A percentile compares a stretch with the other conserved stretches of the same genome.
Conservation (phyloP, 2,797 vertebrate species). For the Emys orbicularis region DNA sequence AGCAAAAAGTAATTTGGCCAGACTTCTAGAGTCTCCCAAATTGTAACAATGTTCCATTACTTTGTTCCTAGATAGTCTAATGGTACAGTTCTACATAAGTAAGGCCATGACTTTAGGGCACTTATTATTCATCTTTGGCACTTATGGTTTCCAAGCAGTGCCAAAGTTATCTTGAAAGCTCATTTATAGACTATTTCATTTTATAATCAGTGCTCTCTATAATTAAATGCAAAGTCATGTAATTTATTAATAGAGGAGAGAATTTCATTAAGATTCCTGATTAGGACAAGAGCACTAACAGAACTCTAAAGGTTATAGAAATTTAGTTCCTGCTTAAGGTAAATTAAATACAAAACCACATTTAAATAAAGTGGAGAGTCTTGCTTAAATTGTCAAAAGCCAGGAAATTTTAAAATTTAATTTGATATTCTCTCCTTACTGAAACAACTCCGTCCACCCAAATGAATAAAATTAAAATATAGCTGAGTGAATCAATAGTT, state of each 20-base stretch:
- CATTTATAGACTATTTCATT: slow-evolving; percentile 68
- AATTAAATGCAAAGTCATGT: slow-evolving; percentile 71
- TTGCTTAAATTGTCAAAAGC: background rate
- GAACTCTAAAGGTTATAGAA: slow-evolving; percentile 56
- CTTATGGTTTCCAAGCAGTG: slow-evolving; percentile 23
- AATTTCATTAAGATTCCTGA: slow-evolving; percentile 71
- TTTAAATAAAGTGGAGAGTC: background rate
- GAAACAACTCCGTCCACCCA: background rate
- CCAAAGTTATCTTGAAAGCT: slow-evolving; percentile 62
- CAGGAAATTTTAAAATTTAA: background rate
- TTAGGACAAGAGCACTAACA: slow-evolving; percentile 52
- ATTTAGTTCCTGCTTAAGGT: slow-evolving; percentile 32
- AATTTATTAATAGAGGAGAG: slow-evolving; percentile 65
- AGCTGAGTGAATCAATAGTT: background rate
- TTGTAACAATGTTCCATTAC: background rate
- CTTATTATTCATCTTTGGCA: slow-evolving; percentile 48
- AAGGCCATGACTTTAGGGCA: background rate
- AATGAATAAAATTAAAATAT: background rate
- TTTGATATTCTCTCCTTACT: background rate
- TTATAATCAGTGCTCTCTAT: slow-evolving; percentile 56
- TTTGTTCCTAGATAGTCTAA: background rate
- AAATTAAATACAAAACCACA: slow-evolving; percentile 21
- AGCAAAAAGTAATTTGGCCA: slow-evolving; percentile 16
- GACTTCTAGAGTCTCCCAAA: background rate
- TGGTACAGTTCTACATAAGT: background rate